phyloP scores from a whole-genome alignment of 2,888 invertebrate species.

The Drosophila parthenogenetica region DNA sequence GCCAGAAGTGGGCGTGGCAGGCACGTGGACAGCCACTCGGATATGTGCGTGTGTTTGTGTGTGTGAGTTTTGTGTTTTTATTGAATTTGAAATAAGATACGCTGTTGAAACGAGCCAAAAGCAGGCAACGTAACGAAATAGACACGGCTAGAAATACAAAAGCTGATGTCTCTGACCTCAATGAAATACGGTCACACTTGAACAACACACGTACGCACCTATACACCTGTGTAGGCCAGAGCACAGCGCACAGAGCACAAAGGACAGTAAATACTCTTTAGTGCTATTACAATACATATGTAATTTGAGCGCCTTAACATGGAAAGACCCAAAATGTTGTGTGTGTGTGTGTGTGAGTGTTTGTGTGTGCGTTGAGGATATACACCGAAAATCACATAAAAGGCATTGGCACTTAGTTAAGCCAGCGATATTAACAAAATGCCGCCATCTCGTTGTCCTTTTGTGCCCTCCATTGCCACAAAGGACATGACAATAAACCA shows the following conservation, averaged over 20 bases:
- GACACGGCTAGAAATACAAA: not conserved
- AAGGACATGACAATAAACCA: slow-evolving; percentile 60
- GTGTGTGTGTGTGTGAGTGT: not conserved
- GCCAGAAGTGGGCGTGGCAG: slow-evolving; percentile 55
- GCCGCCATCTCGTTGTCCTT: slow-evolving; percentile 58
- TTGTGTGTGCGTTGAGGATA: slow-evolving; percentile 14
- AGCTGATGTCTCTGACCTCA: not conserved
- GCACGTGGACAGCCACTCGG: slow-evolving; percentile 39
- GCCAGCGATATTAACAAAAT: slow-evolving; percentile 79
- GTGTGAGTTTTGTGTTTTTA: slow-evolving; percentile 42
- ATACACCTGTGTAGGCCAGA: slow-evolving; percentile 32
- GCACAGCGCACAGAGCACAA: slow-evolving; percentile 19
- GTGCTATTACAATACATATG: slow-evolving; percentile 37
- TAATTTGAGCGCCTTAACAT: slow-evolving; percentile 26
- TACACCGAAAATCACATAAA: slow-evolving; percentile 72
- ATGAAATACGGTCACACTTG: slow-evolving; percentile 45
- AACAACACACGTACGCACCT: slow-evolving; percentile 16
- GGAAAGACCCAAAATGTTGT: slow-evolving; percentile 15
- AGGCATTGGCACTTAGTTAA: slow-evolving; percentile 79
- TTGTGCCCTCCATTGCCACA: slow-evolving; percentile 34
- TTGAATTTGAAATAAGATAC: slow-evolving; percentile 62
- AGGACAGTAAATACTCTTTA: slow-evolving; percentile 50
- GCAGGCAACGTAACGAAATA: slow-evolving; percentile 7
- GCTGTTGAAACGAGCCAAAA: slow-evolving; percentile 42
- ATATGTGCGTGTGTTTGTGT: slow-evolving; percentile 1